phyloP scores from a whole-genome alignment of 2,113 vertebrate species.

The Mastomys natalensis region DNA sequence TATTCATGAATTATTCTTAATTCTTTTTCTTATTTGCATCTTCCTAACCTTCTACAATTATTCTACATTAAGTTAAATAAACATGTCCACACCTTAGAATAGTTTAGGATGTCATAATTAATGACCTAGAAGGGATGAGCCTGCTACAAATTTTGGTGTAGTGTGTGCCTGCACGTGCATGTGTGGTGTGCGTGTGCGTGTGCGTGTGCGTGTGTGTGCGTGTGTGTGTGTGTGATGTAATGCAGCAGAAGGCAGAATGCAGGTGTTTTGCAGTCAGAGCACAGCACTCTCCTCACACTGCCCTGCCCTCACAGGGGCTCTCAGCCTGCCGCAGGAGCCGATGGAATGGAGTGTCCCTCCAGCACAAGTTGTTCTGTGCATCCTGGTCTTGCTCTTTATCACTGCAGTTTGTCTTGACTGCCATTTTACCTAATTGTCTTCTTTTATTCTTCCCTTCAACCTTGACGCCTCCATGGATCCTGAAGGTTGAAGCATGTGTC shows the following conservation, averaged over 20 bases:
- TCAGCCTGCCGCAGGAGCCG: background rate
- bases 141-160: background rate
- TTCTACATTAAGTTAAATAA: background rate
- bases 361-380: background rate
- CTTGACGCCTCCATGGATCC: background rate
- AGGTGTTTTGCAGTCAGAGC: background rate
- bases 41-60: slow-evolving; percentile 16
- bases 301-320: background rate
- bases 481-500: background rate
- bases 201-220: background rate
- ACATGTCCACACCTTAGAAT: slow-evolving; percentile 33
- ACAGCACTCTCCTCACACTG: background rate
- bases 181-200: no score
- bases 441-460: background rate
- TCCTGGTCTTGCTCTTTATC: background rate
- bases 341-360: background rate
- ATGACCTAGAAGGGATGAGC: slow-evolving; percentile 53
- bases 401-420: background rate
- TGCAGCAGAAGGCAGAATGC: background rate
- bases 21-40: slow-evolving; percentile 20
- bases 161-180: no score
- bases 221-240: slow-evolving; percentile 36
- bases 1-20: background rate
- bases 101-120: background rate
- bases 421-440: background rate